A percentile compares a stretch with the other conserved stretches of the same genome.
Conservation (phyloP, 2,113 vertebrate species). For the Ochotona curzoniae region DNA sequence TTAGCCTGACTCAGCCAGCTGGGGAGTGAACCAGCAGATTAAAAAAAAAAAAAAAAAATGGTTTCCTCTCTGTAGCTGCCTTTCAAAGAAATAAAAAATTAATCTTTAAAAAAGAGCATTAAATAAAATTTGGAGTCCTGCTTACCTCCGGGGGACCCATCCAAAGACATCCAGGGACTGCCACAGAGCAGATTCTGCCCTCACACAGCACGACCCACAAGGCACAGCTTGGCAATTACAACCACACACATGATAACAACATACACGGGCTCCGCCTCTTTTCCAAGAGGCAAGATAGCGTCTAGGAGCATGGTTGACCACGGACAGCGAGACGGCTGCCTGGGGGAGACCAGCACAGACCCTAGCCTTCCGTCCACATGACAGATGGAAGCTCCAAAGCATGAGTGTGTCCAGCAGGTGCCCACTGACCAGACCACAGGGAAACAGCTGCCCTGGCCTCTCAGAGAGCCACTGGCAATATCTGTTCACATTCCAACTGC, state of each 20-base stretch:
- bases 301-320: neutral
- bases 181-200: too few species aligned
- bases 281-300: neutral
- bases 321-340: neutral
- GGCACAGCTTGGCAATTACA: neutral
- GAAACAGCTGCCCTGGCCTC: neutral
- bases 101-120: too few species aligned
- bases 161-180: too few species aligned
- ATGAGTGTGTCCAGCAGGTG: neutral
- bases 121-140: too few species aligned
- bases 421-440: rapidly evolving
- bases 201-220: too few species aligned
- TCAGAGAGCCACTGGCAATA: neutral
- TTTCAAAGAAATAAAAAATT: too few species aligned
- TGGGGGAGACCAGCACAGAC: neutral
- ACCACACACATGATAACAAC: neutral
- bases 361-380: neutral
- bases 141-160: too few species aligned
- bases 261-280: neutral
- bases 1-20: too few species aligned
- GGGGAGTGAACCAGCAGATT: too few species aligned
- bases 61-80: too few species aligned
- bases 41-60: too few species aligned
- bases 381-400: neutral
- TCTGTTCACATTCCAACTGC: too few species aligned